phyloP scores from a whole-genome alignment of 2,888 invertebrate genomes.

The Drosophila niveifrons region DNA sequence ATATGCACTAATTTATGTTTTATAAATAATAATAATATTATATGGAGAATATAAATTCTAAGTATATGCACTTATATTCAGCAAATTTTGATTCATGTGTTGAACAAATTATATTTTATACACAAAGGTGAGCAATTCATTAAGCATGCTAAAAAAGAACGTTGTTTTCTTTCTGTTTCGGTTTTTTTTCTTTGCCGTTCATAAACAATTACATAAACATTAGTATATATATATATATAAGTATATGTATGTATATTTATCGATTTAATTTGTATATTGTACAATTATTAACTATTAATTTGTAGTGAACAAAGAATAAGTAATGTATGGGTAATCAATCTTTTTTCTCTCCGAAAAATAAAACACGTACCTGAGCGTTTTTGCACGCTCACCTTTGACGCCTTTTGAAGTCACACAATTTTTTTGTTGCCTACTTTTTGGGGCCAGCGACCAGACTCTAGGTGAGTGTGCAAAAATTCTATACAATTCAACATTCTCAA shows the following conservation, averaged over 20 bases:
- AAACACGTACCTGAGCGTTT: slow-evolving; percentile 87
- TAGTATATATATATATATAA: slow-evolving; percentile 37
- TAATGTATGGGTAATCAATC: slow-evolving; percentile 87
- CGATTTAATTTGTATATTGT: slow-evolving; percentile 52
- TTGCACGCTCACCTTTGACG: slow-evolving; percentile 64
- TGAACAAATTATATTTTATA: slow-evolving; percentile 72
- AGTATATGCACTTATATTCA: slow-evolving; percentile 79
- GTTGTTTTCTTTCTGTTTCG: background rate
- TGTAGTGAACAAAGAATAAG: slow-evolving; percentile 79
- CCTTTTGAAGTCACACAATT: background rate
- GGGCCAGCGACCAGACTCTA: background rate
- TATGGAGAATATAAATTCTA: slow-evolving; percentile 66
- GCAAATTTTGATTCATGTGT: slow-evolving; percentile 76
- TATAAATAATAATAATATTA: slow-evolving; percentile 65
- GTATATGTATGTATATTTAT: slow-evolving; percentile 39
- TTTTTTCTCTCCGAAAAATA: slow-evolving; percentile 88
- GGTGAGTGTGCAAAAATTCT: slow-evolving; percentile 69
- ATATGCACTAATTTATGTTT: slow-evolving; percentile 66
- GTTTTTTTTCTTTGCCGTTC: background rate
- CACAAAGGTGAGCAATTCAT: slow-evolving; percentile 66
- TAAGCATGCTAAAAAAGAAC: slow-evolving; percentile 57
- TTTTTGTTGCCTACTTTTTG: slow-evolving; percentile 16
- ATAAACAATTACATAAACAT: slow-evolving; percentile 70
- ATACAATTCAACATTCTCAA: slow-evolving; percentile 80
- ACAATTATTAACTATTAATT: slow-evolving; percentile 72